Conservation (phyloP, 2,888 invertebrate species). For the Erebia aethiops region DNA sequence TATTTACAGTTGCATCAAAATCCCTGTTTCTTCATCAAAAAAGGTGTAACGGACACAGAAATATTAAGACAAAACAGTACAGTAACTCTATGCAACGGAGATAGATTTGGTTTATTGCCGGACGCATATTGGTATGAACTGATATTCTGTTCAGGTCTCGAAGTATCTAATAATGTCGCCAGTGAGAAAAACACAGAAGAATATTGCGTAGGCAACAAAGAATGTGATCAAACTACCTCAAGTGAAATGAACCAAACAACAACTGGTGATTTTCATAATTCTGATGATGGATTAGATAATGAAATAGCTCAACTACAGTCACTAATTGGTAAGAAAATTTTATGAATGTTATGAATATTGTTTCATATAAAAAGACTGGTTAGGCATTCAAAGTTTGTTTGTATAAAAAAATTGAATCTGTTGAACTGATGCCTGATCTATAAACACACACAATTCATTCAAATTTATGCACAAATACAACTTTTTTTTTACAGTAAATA, state of each 20-base stretch:
- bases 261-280: slow-evolving; percentile 11
- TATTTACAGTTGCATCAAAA: slow-evolving; percentile 78
- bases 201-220: slow-evolving; percentile 22
- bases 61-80: slow-evolving; percentile 61
- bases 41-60: slow-evolving; percentile 51
- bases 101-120: slow-evolving; percentile 79
- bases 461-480: too few relatives aligned
- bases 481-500: too few relatives aligned
- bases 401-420: too few relatives aligned
- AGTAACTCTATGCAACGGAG: slow-evolving; percentile 66
- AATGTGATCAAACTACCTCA: slow-evolving; percentile 16
- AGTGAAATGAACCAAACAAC: slow-evolving; percentile 15
- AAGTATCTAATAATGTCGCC: slow-evolving; percentile 27
- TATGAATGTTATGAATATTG: too few relatives aligned
- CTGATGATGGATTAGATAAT: slow-evolving; percentile 32
- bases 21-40: slow-evolving; percentile 76
- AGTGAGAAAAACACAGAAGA: slow-evolving; percentile 34
- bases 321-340: slow-evolving; percentile 46
- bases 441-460: too few relatives aligned
- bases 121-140: slow-evolving; percentile 77
- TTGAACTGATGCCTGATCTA: too few relatives aligned
- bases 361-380: too few relatives aligned
- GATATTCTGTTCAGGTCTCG: slow-evolving; percentile 31
- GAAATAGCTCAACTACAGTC: slow-evolving; percentile 34
- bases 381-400: too few relatives aligned